Base-by-base conservation (phyloP, 2,888 invertebrate genomes). In the Sinhomidia bicolor region DNA sequence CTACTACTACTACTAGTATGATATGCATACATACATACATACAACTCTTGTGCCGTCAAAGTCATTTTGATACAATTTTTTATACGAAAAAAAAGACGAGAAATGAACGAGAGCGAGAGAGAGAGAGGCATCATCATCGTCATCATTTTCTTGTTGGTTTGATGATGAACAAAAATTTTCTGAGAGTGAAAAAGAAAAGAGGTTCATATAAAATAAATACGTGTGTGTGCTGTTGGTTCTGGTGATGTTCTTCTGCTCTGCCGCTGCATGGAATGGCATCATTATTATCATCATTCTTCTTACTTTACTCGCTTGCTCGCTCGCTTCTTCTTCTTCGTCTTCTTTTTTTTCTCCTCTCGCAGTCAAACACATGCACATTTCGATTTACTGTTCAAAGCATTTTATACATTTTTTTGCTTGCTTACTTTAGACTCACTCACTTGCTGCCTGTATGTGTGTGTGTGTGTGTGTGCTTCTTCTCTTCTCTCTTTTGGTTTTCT, bases 151-250 rank as follows among this genome's bases (percentile, higher is more conserved):
- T n/a, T 82, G 68, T 10, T 60, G 79, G 26, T n/a, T n/a, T 79
- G 74, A 80, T 89, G 89, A 87, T 87, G 87, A 88, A 89, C 79
- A 80, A 85, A 79, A 88, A 83, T 80, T 84, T 74, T 85, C 20
- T 32, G 60, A 80, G 80, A 80, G 82, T 68, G 68, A n/a, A n/a
- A n/a, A n/a, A n/a, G n/a, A n/a, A n/a, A 82, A 80, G 80, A 60
- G 82, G 68, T 51, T 82, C 82, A 82, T 82, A 68, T 82, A 82
- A 82, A 68, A 83, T 71, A 80, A 90, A 88, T 85, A 76, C 85
- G 71, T 81, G 71, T 89, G 88, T 81, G 65, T 62, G 79, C 23
- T 60, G 26, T 26, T 60, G 60, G 60, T 60, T 23, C 60, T 60
- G n/a, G n/a, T n/a, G n/a, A n/a, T n/a, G n/a, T n/a, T n/a, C n/a